These are phyloP conservation scores for Trachops cirrhosus DNA, from an alignment of 2,797 vertebrate species.

Conservation along the genomic window DNA sequence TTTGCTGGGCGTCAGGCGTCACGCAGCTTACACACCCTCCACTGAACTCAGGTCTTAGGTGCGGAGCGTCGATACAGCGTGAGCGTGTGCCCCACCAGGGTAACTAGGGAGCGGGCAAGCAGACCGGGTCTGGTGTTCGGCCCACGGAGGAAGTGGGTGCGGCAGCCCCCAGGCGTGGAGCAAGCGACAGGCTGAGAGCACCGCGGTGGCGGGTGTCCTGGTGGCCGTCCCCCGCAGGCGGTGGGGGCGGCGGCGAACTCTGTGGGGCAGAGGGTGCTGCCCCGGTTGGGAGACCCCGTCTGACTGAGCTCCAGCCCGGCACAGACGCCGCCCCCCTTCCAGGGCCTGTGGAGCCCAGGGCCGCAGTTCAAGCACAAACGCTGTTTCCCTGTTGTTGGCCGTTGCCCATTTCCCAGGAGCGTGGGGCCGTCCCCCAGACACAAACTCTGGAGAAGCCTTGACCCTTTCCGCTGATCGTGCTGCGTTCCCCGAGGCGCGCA, in stretches of 20 bases:
- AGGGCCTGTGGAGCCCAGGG: neutral
- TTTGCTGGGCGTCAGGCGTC: neutral
- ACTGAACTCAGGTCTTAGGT: neutral
- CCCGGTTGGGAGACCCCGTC: rapidly evolving
- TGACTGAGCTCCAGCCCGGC: neutral
- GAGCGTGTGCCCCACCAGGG: neutral
- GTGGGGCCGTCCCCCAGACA: neutral
- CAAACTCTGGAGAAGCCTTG: neutral
- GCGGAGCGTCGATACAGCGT: neutral
- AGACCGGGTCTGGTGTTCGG: too few species aligned
- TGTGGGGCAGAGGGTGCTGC: neutral
- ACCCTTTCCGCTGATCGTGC: neutral
- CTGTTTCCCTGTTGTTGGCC: neutral
- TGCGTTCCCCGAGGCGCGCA: too few species aligned
- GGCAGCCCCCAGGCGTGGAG: too few species aligned
- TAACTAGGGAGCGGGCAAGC: neutral
- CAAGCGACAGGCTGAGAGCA: too few species aligned
- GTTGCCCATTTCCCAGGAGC: neutral
- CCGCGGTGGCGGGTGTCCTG: too few species aligned
- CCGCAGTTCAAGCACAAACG: neutral
- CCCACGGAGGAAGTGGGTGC: too few species aligned
- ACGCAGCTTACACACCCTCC: neutral
- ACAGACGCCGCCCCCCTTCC: neutral
- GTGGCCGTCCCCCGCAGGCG: too few species aligned
- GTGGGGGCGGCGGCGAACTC: too few species aligned